Evolutionary conservation across 2,113 vertebrate genomes (phyloP).

Genomic region (Brachyhypopomus gauderio): DNA sequence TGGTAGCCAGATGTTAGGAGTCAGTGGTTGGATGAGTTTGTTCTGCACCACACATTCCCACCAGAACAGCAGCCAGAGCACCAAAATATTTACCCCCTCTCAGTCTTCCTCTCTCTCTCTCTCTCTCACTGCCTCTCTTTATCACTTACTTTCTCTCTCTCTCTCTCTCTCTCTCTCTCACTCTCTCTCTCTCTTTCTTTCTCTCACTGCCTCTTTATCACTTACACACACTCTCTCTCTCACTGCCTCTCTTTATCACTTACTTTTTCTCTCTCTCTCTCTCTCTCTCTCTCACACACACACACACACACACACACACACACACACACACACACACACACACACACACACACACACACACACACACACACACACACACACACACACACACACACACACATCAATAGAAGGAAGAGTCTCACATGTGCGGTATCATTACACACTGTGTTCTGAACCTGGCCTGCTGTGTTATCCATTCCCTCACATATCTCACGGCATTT

Average conservation of each 20-base stretch:
- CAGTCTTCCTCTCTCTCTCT: too few relatives aligned
- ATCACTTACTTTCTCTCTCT: too few relatives aligned
- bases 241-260: too few relatives aligned
- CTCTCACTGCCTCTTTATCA: too few relatives aligned
- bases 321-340: constrained; percentile 39
- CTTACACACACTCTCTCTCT: too few relatives aligned
- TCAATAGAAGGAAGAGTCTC: constrained; percentile 15
- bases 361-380: constrained; percentile 44
- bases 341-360: too few relatives aligned
- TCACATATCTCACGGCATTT: constrained; percentile 47
- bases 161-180: too few relatives aligned
- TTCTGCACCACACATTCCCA: constrained; percentile 56
- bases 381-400: constrained; percentile 43
- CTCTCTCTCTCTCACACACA: too few relatives aligned
- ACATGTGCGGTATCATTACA: constrained; percentile 44
- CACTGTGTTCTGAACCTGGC: constrained; percentile 26
- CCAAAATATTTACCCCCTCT: constrained; percentile 61
- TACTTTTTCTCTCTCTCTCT: too few relatives aligned
- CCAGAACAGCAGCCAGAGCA: constrained; percentile 69
- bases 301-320: too few relatives aligned
- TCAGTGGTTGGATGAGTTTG: constrained; percentile 53
- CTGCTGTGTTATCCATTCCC: constrained; percentile 47
- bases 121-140: too few relatives aligned
- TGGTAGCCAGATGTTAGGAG: constrained; percentile 77
- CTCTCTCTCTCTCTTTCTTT: too few relatives aligned